Percentiles rank a stretch among this genome's conserved stretches.
These are phyloP conservation scores for Chitala chitala DNA, from an alignment of 2,113 vertebrate species.

Conservation along the genomic window DNA sequence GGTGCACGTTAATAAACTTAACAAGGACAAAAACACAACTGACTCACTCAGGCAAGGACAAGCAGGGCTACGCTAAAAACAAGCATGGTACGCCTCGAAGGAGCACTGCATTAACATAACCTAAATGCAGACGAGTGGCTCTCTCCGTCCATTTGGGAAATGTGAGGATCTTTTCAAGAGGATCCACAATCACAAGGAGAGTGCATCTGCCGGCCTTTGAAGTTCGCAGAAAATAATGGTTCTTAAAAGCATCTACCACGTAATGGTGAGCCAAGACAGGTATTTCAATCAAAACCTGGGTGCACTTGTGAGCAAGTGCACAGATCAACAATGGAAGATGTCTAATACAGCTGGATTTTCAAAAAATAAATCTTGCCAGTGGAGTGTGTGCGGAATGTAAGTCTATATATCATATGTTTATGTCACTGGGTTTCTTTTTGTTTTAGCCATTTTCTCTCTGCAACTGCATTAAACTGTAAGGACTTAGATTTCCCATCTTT, in stretches of 20 bases:
- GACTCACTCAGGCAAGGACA: conserved; percentile 41
- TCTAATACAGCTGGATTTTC: conserved; percentile 11
- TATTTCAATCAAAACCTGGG: conserved; percentile 50
- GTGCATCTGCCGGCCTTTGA: conserved; percentile 66
- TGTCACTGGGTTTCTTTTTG: not conserved
- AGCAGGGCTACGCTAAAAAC: conserved; percentile 33
- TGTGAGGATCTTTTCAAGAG: conserved; percentile 61
- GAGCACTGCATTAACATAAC: conserved; percentile 55
- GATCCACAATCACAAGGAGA: conserved; percentile 51
- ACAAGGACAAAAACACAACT: conserved; percentile 35
- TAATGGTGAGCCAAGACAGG: conserved; percentile 48
- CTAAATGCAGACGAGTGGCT: conserved; percentile 52
- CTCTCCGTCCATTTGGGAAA: conserved; percentile 69
- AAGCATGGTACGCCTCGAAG: conserved; percentile 28
- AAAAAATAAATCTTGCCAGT: conserved; percentile 2
- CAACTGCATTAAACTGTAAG: no score
- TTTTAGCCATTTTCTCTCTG: conserved; percentile 17
- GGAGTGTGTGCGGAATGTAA: not conserved
- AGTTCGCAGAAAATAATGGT: conserved; percentile 62
- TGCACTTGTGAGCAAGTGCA: conserved; percentile 43
- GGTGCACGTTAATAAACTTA: conserved; percentile 25
- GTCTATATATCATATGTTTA: not conserved
- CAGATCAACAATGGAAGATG: conserved; percentile 41
- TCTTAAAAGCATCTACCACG: conserved; percentile 62
- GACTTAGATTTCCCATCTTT: no score